These are phyloP conservation scores for Folsomia candida DNA, from an alignment of 2,888 invertebrate species.

Conservation along the genomic window DNA sequence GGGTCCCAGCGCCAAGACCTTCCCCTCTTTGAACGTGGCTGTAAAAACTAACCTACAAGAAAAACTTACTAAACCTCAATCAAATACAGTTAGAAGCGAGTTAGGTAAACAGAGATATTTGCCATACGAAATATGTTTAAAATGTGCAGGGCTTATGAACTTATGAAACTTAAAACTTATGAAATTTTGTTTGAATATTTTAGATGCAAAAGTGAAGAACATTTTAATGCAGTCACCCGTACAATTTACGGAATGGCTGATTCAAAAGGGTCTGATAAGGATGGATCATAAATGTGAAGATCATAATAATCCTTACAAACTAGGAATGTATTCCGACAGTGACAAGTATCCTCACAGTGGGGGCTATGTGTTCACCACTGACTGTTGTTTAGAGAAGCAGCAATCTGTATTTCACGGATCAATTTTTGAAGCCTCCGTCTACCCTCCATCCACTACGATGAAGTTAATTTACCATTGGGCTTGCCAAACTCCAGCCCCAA, in stretches of 20 bases:
- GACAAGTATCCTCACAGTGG: slow-evolving; percentile 82
- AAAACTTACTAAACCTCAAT: slow-evolving; percentile 56
- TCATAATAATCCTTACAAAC: slow-evolving; percentile 67
- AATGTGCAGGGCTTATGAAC: slow-evolving; percentile 60
- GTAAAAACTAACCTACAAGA: slow-evolving; percentile 75
- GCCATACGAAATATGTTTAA: too few relatives aligned
- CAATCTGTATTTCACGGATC: slow-evolving; percentile 85
- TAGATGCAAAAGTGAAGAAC: slow-evolving; percentile 76
- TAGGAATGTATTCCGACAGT: slow-evolving; percentile 83
- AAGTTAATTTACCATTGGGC: slow-evolving; percentile 89
- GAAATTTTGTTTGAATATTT: slow-evolving; percentile 22
- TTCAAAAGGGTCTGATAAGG: slow-evolving; percentile 77
- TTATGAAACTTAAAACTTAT: too few relatives aligned
- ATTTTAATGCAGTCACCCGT: slow-evolving; percentile 77
- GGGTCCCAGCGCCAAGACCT: slow-evolving; percentile 65
- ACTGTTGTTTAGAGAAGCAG: slow-evolving; percentile 79
- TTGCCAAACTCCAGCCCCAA: slow-evolving; percentile 84
- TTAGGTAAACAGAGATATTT: slow-evolving; percentile 56
- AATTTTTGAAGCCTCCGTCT: slow-evolving; percentile 79
- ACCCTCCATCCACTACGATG: slow-evolving; percentile 76
- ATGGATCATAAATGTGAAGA: slow-evolving; percentile 74
- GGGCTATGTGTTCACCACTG: slow-evolving; percentile 87
- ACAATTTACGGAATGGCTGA: slow-evolving; percentile 85
- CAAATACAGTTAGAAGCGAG: slow-evolving; percentile 55
- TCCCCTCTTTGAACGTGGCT: slow-evolving; percentile 79